Base-by-base conservation (phyloP, 2,113 vertebrate species). In the Neoarius graeffei region DNA sequence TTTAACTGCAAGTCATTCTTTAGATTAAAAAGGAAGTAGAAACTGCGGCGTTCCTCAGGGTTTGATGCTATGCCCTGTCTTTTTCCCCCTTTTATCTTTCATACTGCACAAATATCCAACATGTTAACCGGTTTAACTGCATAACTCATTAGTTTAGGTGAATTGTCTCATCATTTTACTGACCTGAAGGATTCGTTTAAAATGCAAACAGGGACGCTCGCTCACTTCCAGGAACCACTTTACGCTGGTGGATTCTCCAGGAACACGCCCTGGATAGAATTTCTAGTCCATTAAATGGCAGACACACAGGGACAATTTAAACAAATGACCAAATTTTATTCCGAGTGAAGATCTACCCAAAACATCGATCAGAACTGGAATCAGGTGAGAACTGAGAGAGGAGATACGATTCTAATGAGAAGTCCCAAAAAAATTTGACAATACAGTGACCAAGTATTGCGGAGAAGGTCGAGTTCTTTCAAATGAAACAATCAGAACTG, bases 1-100 rank as follows among this genome's bases (percentile, higher is more conserved):
- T 42, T 42, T 42, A 42, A 42, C 35, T 94, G 89, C 91, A 87
- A 91, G 92, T 93, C 90, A 92, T 81, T 85, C 92, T 90, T 87
- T 90, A 93, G 91, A 92, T 74, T 50, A 74, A 74, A 74, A 91
- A 87, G 86, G 89, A 89, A 91, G 88, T 86, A 42, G 90, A 92
- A 91, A 87, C 90, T 92, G 27, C 13, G 71, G 30, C 1, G 23
- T 85, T 76, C 71, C 84, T 7, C 67, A 85, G 52, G 67, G 67
- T 54, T 59, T 35, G 6, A 14, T 60, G 17, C 57, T 23, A 42
- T 4, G 52, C 11, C 66, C 82, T n/a, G 20, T n/a, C 54, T 14
- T 59, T 3, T 25, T 50, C 7, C 8, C 4, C 6, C 14, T 54
- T 50, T 19, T 5, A 23, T 56, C 54, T 23, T 30, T 54, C 17